Evolutionary conservation across 2,888 invertebrate species (phyloP), one percentile per base, ranked within the genome.

Genomic region (Sepioteuthis lessoniana): DNA sequence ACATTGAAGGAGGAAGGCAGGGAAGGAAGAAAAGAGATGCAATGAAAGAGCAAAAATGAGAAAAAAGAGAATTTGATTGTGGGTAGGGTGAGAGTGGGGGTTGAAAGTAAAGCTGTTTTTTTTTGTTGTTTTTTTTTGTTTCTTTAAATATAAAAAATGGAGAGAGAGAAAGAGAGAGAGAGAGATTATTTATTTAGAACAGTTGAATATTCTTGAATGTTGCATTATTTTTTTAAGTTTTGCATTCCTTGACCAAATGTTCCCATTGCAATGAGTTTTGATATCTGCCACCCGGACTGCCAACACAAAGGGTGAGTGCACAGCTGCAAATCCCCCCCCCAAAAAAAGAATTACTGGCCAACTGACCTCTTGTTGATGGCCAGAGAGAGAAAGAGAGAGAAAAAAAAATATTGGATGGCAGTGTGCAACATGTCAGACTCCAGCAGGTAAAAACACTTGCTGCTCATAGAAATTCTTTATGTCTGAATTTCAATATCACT

Each of bases 401-500:
- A 28, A 91, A 28, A 90, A 21, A 38, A 31, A 35, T n/a, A 38
- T 19, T 4, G 42, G 91, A 46, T 38, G 19, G 25, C 28, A 91
- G 91, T 25, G 16, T 31, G 47, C n/a, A 31, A 25, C 16, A 16
- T 42, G 46, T 91, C 31, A 19, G 21, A 91, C 91, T 42, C 91
- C 38, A 46, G 91, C 42, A 46, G 47, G 46, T 47, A 19, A 31
- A n/a, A 47, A 92, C 10, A 31, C 19, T 92, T 92, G 28, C 46
- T 92, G 92, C 47, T n/a, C 92, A 92, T 46, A 92, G 47, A 92
- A 37, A 35, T 93, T 93, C 60, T 93, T 60, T 93, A 93, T 37
- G 93, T 93, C 37, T 93, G 93, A 38, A 93, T 93, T 60, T 93
- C 93, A 28, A 93, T 93, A 93, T 93, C 60, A 93, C 93, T 60